These are phyloP conservation scores for Silurus glanis DNA, from an alignment of 2,113 vertebrate species.

Conservation along the genomic window DNA sequence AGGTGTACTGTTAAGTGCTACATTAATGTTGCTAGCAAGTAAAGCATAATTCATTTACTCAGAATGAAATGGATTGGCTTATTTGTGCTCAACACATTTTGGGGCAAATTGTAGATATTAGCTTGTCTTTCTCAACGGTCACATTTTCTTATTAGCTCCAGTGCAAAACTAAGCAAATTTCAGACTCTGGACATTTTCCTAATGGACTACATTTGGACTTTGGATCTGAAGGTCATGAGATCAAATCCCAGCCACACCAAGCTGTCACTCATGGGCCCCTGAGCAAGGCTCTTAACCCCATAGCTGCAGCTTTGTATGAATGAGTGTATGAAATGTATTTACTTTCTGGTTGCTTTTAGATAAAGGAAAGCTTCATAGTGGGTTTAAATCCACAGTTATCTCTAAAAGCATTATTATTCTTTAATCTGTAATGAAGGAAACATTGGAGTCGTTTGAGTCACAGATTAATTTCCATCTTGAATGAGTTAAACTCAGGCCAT, in stretches of 20 bases:
- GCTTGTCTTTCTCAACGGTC: background rate
- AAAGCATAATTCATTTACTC: background rate
- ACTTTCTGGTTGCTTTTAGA: background rate
- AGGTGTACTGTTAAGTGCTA: too few relatives aligned
- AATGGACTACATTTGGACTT: background rate
- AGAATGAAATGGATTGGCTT: background rate
- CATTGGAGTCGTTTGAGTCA: background rate
- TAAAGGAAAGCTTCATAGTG: background rate
- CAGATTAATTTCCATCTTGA: conserved; percentile 60
- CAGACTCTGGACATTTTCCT: background rate
- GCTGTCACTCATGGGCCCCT: too few relatives aligned
- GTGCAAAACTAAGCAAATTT: background rate
- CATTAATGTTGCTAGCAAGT: background rate
- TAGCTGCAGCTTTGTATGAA: too few relatives aligned
- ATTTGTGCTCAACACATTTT: background rate
- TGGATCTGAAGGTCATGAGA: too few relatives aligned
- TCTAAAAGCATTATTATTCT: background rate
- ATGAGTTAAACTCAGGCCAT: conserved; percentile 67
- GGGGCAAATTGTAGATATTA: background rate
- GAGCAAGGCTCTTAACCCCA: too few relatives aligned
- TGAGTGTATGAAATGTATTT: background rate
- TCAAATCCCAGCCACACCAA: too few relatives aligned
- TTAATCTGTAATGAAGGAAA: conserved; percentile 3
- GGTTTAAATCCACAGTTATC: background rate
- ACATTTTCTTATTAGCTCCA: background rate